Base-by-base conservation (phyloP, 2,113 vertebrate species). In the Macroglossus sobrinus region DNA sequence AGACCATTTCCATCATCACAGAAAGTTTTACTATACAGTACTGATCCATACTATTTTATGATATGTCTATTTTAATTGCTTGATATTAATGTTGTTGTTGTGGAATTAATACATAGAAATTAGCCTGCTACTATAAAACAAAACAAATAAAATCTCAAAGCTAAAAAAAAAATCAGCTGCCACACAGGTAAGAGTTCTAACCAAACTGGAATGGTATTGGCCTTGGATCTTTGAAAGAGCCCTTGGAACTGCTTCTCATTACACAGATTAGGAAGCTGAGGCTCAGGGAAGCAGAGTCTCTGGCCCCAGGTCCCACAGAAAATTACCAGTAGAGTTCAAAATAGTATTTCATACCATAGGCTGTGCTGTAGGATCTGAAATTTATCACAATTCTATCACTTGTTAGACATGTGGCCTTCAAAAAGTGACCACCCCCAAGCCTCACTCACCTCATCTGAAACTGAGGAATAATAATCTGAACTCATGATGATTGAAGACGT, bases 161-260 rank as follows among this genome's bases (percentile, higher is more conserved):
- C 59, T 72, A 33, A 69, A 91, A 91, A 93, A 93, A 19, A 91
- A 96, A 95, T 61, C 33, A 80, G 5, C 38, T 21, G 84, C 24
- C 26, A 87, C 26, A 33, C 47, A 14, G 50, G 22, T 75, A 82
- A 89, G 59, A 57, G n/a, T 40, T 92, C 76, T 72, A 95, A 40
- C 40, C 28, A 97, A 86, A 93, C 18, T 33, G 81, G 40, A 71
- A 63, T 8, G 18, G 50, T 30, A 33, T 1, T 45, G 40, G 16
- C 28, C 26, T 64, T 80, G 59, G 40, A 61, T 55, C 16, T 80
- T 8, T 38, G 22, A 38, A 72, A 57, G 26, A 81, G 47, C 30
- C 13, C 55, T 76, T 40, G 26, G 26, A n/a, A 94, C 5, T 35
- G 22, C 13, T 72, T 89, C 80, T 93, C 66, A 66, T 40, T 72